Evolutionary conservation across 2,113 vertebrate species (phyloP), one percentile per base, ranked within the genome.

Genomic region (Lampris megalopsis): DNA sequence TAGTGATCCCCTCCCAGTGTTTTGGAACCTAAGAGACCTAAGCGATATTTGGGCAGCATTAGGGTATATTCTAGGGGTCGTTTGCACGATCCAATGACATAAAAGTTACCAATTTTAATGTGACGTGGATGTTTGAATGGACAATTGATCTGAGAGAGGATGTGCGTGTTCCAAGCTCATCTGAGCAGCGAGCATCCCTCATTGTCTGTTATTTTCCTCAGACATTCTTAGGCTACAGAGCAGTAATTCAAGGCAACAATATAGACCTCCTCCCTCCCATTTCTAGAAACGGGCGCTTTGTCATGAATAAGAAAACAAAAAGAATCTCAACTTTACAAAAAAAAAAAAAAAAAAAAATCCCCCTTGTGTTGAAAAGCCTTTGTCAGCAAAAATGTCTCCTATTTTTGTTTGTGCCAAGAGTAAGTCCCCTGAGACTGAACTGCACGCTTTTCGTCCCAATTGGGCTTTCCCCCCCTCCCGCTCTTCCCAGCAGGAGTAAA

Each of bases 311-410:
- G 54, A 86, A 69, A 90, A 91, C 84, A 79, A 73, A 89, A 84
- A 82, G 48, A 88, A 60, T 24, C 63, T 69, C 40, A 73, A 59
- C 78, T 77, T 83, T 74, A 81, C 63, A 49, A 43, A 38, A n/a
- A 65, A 72, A 50, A 83, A 73, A 71, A 75, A 74, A 69, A 66
- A 71, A 50, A 83, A 73, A 71, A 75, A 74, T 67, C 63, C 68
- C 50, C 63, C 73, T 63, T 41, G 83, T 79, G 76, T 82, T 81
- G 87, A 82, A 88, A 87, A 80, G 73, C 75, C 86, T 86, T 91
- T 90, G 91, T 92, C 91, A 92, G 91, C 90, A 91, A 82, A 91
- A 83, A 66, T 58, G 63, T 80, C 79, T 83, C 71, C 89, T 83
- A 82, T 86, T 88, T 90, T 80, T 87, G 83, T 92, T 91, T 92